Base-by-base conservation (phyloP, 2,888 invertebrate genomes). In the Philonicus albiceps region DNA sequence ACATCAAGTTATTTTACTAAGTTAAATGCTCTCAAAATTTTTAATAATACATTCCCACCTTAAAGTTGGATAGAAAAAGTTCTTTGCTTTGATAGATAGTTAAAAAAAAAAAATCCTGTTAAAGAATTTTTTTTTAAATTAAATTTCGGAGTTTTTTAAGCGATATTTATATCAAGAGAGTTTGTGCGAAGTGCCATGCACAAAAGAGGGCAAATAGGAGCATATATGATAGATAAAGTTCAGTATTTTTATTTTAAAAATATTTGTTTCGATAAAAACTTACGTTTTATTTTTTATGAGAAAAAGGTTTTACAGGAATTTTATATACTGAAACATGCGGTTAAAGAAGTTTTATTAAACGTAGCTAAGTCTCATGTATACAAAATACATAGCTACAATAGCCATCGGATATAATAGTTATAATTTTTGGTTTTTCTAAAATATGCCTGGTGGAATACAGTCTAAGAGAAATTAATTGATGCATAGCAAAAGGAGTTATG, bases 1-100 rank as follows among this genome's bases (percentile, higher is more conserved):
- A n/a, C n/a, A n/a, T n/a, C n/a, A n/a, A n/a, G n/a, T 3, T 31
- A 3, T 64, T 16, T 40, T 19, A 16, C 5, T 7, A 13, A 64
- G 3, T 64, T 64, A 2, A 3, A 22, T 64, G 22, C n/a, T 27
- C n/a, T 27, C 13, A 30, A 74, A 31, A 74, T 74, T 31, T 74
- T 16, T 7, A 74, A 74, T n/a, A 81, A 81, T 31, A 81, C 53
- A 55, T 81, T 81, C 37, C 55, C 19, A 27, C 81, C 81, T 81
- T 53, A n/a, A 22, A 84, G n/a, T 55, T 64, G 19, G 84, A 84
- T 84, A 84, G 84, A 84, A 84, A 84, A 84, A 84, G 84, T 84
- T 84, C 84, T 40, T 84, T 84, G 84, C 84, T 84, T 43, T 22
- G 34, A 84, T 27, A 64, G 27, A 64, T 64, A 37, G 7, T 76